These are phyloP conservation scores for Agonopterix heracliana DNA, from an alignment of 2,888 invertebrate species.

Conservation along the genomic window DNA sequence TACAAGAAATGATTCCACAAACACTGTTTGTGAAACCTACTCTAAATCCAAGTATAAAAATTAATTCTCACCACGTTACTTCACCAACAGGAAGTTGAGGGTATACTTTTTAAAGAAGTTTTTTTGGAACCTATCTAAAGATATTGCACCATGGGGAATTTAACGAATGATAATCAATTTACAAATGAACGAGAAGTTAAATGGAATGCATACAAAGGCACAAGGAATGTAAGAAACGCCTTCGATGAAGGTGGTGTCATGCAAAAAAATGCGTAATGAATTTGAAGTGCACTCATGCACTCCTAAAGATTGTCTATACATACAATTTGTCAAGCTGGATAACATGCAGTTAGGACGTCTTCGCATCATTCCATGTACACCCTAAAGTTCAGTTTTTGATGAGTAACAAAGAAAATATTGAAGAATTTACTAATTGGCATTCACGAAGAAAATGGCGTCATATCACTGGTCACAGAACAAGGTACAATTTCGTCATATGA, in stretches of 20 bases:
- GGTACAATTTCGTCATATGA: conserved; percentile 70
- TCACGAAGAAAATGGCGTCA: conserved; percentile 78
- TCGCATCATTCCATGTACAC: conserved; percentile 19
- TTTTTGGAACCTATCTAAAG: not conserved
- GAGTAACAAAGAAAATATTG: conserved; percentile 60
- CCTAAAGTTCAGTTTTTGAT: conserved; percentile 18
- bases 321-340: conserved; percentile 12
- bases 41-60: too few species aligned
- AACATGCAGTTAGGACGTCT: conserved; percentile 22
- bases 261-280: conserved; percentile 61
- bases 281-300: conserved; percentile 14
- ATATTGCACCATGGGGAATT: not conserved
- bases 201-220: conserved; percentile 12
- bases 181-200: not conserved
- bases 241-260: conserved; percentile 54
- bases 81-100: conserved; percentile 6
- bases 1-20: too few species aligned
- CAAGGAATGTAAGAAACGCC: conserved; percentile 35
- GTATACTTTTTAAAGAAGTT: not conserved
- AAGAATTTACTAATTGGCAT: conserved; percentile 73
- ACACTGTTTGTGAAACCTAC: too few species aligned
- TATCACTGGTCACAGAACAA: conserved; percentile 75
- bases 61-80: not conserved
- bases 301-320: not conserved
- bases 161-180: not conserved